A percentile compares a stretch with the other conserved stretches of the same genome.
Conservation (phyloP, 2,797 vertebrate genomes). For the Falco berigora region DNA sequence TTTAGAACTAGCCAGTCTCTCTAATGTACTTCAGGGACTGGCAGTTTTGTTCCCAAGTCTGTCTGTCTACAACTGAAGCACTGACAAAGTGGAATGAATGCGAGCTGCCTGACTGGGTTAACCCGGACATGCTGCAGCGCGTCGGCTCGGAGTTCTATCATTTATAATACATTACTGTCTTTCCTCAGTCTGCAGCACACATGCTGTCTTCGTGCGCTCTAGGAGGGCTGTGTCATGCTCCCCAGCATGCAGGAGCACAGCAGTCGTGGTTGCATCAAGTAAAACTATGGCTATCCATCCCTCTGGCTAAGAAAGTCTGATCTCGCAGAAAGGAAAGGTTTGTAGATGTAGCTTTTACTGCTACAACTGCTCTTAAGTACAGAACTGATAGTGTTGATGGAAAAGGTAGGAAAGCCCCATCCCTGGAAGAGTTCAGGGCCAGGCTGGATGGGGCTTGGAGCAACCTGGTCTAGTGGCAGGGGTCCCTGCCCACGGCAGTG, state of each 20-base stretch:
- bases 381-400: not conserved
- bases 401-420: not conserved
- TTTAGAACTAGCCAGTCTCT: not conserved
- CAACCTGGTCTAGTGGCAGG: no score
- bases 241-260: not conserved
- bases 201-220: not conserved
- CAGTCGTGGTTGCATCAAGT: rapidly evolving
- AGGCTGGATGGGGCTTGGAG: no score
- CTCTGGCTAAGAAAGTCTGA: not conserved
- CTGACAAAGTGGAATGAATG: not conserved
- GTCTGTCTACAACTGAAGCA: not conserved
- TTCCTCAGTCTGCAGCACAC: not conserved
- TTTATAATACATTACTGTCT: not conserved
- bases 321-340: not conserved
- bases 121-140: not conserved
- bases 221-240: not conserved
- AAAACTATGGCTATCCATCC: not conserved
- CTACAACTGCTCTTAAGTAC: not conserved
- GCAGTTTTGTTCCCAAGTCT: not conserved
- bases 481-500: no score
- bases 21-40: not conserved
- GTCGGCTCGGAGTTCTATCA: not conserved
- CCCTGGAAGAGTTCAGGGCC: no score
- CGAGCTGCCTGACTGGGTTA: not conserved
- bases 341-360: not conserved